Evolutionary conservation across 2,113 vertebrate species (phyloP).

Genomic region (Cettia cetti): DNA sequence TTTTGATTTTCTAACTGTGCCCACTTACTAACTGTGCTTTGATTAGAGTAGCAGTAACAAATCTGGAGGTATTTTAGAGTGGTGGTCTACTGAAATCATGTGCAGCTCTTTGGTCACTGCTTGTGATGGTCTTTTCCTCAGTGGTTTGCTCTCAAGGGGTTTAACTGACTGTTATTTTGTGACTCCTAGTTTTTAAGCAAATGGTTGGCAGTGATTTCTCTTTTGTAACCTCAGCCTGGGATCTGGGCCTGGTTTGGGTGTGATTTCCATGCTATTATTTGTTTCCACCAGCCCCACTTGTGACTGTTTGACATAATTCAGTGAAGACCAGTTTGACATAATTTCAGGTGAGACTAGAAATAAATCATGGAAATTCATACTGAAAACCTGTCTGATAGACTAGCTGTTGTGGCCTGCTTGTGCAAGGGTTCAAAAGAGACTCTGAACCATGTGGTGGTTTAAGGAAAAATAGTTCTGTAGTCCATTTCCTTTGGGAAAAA

Average conservation of each 20-base stretch:
- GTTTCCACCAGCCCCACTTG: not conserved
- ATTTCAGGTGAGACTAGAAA: not conserved
- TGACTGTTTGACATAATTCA: not conserved
- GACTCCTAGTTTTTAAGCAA: not conserved
- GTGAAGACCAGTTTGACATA: not conserved
- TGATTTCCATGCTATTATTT: not conserved
- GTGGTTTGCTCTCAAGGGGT: not conserved
- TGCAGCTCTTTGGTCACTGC: not conserved
- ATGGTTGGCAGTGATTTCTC: not conserved
- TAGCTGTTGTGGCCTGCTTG: not conserved
- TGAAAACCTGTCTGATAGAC: not conserved
- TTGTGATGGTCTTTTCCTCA: not conserved
- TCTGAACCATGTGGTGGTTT: rapidly evolving
- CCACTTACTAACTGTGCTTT: not conserved
- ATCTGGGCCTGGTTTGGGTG: not conserved
- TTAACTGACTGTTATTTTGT: not conserved
- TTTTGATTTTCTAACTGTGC: not conserved
- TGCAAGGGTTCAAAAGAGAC: not conserved
- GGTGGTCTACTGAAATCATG: rapidly evolving
- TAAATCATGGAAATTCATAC: not conserved
- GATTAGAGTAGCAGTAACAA: not conserved
- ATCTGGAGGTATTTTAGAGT: not conserved
- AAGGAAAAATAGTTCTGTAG: not conserved
- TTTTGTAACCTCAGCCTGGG: not conserved
- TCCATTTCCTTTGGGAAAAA: not conserved